Base-by-base conservation (phyloP, 1,140 invertebrate species). In the Pogonognathellus flavescens region DNA sequence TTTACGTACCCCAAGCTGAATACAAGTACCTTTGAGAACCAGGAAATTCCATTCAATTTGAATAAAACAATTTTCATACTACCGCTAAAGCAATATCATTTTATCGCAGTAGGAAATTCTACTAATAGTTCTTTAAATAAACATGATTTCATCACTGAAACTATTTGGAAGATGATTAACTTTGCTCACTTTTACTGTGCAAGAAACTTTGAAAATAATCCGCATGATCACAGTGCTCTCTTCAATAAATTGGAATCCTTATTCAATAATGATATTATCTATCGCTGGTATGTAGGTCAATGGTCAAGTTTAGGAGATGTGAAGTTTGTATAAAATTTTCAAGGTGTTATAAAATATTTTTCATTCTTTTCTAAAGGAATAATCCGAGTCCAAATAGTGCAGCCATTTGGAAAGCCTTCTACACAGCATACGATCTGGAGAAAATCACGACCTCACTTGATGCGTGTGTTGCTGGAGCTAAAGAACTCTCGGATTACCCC, bases 181-280 rank as follows among this genome's bases (percentile, higher is more conserved):
- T 85, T 85, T 82, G 31, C 57, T 4, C 84, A 85, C 31, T 85
- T 25, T 20, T 85, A 85, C 55, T 85, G 84, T 70, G 76, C 84
- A 18, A 81, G 60, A 20, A 20, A 85, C 8, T 85, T 85, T 41
- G 41, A 85, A 53, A 9, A 14, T 0, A 53, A 53, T 20, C 84
- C 84, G 0, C 55, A 53, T 4, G 84, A 85, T 49, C 70, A 80
- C 18, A 82, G 76, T 41, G 66, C 84, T 31, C 16, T 85, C 9
- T 53, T 85, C 22, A 20, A 25, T n/a, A 82, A 81, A 70, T 3
- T 85, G 76, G 84, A 81, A 31, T 52, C 52, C 5, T 31, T 81
- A 18, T 85, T 85, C 57, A 85, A 82, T 41, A 60, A 62, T 16
- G 84, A 85, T 16, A 85, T 85, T 16, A 49, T 82, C 53, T 85